Evolutionary conservation across 2,113 vertebrate species (phyloP), one percentile per base, ranked within the genome.

Genomic region (Tychaedon coryphoeus): DNA sequence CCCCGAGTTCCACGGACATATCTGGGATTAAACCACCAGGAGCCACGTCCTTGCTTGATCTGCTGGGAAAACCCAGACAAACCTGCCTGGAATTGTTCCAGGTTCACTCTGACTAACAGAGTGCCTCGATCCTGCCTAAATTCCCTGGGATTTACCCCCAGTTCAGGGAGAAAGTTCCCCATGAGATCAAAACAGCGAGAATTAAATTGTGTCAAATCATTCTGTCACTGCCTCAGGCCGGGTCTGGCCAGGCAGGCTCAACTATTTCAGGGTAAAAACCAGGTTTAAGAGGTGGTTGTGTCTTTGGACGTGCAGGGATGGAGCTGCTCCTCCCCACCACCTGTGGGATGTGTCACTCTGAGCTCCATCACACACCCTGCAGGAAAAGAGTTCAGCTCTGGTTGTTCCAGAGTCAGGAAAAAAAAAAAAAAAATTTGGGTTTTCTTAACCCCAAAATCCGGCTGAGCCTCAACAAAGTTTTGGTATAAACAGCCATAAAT

Each of bases 311-410:
- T 1, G 29, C 11, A 24, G 40, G 40, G 40, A 26, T 19, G 14
- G 34, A 76, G 12, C 69, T 47, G 18, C 51, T 71, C 18, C 31
- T 38, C 43, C 66, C 48, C 14, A 0, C 1, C 8, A 16, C 15
- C 24, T 12, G 8, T 0, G 11, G 61, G 22, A 43, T 38, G 40
- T 0, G 0, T 8, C 22, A 22, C 25, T 25, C 31, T 0, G 1
- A 36, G 13, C 20, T 51, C 29, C 4, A 14, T 17, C 13, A 8
- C 34, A 13, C 9, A 8, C 26, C 45, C 45, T 23, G 34, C 18
- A 19, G 42, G n/a, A 20, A 54, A 31, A 23, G 1, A 29, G 16
- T 12, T 75, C 29, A 50, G 4, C 26, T 51, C 10, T 19, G 43
- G 14, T 11, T 50, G 15, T 8, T 19, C 26, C 8, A 26, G 53